Conservation (phyloP, 2,113 vertebrate genomes). For the Heliornis fulica region DNA sequence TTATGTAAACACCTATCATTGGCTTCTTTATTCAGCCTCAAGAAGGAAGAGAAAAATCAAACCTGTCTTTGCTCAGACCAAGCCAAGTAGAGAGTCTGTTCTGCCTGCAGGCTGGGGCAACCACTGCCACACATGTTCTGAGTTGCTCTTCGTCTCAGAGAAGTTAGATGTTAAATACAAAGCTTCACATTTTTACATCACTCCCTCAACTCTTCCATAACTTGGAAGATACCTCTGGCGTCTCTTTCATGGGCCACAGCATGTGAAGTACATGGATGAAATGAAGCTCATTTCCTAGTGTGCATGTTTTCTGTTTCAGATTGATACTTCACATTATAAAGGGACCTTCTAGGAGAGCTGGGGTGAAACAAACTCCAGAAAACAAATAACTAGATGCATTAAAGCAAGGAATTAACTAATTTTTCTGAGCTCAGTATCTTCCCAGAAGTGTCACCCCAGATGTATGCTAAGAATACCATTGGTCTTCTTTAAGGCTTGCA, state of each 20-base stretch:
- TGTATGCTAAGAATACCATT: neutral
- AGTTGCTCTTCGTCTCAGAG: neutral
- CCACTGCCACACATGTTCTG: neutral
- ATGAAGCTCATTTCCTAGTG: neutral
- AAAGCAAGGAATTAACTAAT: neutral
- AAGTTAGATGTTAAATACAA: neutral
- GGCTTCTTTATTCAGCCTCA: neutral
- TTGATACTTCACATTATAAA: neutral
- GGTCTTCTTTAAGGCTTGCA: neutral
- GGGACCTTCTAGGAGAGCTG: rapidly evolving
- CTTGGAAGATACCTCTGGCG: neutral
- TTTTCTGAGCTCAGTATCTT: neutral
- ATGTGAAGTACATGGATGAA: neutral
- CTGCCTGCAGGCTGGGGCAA: neutral
- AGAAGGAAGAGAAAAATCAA: neutral
- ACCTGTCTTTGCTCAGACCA: neutral
- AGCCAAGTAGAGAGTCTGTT: neutral
- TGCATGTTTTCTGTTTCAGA: neutral
- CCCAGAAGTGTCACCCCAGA: neutral
- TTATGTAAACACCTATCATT: neutral
- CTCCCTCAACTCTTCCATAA: neutral
- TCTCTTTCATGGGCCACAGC: neutral
- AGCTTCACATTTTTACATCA: neutral
- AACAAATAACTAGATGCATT: neutral
- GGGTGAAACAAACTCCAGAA: neutral